phyloP scores from a whole-genome alignment of 1,140 invertebrate genomes.

The Vanessa tameamea region DNA sequence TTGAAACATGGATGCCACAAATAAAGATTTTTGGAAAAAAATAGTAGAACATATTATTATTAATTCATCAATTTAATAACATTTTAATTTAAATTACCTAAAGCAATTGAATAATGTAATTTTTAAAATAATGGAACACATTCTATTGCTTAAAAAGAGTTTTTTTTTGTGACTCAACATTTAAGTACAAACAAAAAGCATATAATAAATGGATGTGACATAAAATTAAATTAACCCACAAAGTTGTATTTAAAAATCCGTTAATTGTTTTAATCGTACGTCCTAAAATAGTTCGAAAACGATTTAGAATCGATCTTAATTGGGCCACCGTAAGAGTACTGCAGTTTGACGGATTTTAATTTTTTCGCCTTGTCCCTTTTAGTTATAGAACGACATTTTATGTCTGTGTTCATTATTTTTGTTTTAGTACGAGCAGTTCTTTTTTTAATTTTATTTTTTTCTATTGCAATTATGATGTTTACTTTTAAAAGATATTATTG shows the following conservation, averaged over 20 bases:
- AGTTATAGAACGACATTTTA: too few species aligned
- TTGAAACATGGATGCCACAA: too few species aligned
- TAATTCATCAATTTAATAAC: too few species aligned
- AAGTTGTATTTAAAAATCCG: conserved; percentile 15
- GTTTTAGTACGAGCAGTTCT: too few species aligned
- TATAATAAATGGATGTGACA: conserved; percentile 9
- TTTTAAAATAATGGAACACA: neutral
- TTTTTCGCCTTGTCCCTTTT: neutral
- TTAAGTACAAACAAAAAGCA: neutral
- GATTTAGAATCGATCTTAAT: neutral
- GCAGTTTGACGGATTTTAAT: too few species aligned
- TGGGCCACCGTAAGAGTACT: neutral
- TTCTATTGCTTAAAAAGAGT: neutral
- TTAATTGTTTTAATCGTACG: conserved; percentile 15
- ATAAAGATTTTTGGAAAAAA: too few species aligned
- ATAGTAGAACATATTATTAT: too few species aligned
- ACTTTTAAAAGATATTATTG: too few species aligned
- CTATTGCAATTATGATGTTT: too few species aligned
- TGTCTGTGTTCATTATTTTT: too few species aligned
- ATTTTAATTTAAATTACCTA: too few species aligned
- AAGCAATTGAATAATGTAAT: neutral
- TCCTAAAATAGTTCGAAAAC: conserved; percentile 18
- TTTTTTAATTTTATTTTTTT: too few species aligned
- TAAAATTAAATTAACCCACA: conserved; percentile 20
- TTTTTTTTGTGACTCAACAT: neutral